Evolutionary conservation across 2,113 vertebrate genomes (phyloP), one percentile per base, ranked within the genome.

Genomic region (Cochlearius cochlearius): DNA sequence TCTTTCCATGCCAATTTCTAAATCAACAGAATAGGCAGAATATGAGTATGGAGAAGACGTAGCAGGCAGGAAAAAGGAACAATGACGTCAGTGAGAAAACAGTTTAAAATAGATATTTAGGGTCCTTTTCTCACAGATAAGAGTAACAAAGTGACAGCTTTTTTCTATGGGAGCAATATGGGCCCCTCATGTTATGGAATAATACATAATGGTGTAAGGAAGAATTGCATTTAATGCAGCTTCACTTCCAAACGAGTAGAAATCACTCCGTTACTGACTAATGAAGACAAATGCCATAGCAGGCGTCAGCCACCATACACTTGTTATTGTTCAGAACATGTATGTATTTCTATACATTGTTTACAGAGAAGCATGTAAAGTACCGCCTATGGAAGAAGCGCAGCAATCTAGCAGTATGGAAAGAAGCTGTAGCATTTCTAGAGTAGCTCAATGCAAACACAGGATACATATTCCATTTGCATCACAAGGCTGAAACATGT

Each of bases 201-300:
- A 89, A 72, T 41, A 85, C 27, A 16, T 56, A 78, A 75, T 53
- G 25, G 27, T 64, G 89, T 72, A 49, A 71, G 83, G 89, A 92
- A 95, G 52, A 95, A 85, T 36, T 92, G 89, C 62, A 90, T 66
- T 91, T 90, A 92, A 85, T 38, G 62, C 80, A 79, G 84, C 53
- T 87, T 82, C 73, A 62, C 73, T 91, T 94, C 86, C 45, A 39
- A 86, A 79, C 56, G 72, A 60, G 36, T 15, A 72, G 73, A 63
- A 84, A 83, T 47, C 50, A 66, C 50, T 86, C 92, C 2, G 8
- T 66, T 85, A 60, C 11, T 82, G 66, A 62, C 21, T 79, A 87
- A 56, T 0, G 22, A 85, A 60, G 60, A 92, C 60, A 91, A 91
- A 90, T 18, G 29, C 41, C 74, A 30, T 2, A 75, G 88, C 88